phyloP scores from a whole-genome alignment of 2,888 invertebrate genomes.

The Rhopalosiphum nymphaeae region DNA sequence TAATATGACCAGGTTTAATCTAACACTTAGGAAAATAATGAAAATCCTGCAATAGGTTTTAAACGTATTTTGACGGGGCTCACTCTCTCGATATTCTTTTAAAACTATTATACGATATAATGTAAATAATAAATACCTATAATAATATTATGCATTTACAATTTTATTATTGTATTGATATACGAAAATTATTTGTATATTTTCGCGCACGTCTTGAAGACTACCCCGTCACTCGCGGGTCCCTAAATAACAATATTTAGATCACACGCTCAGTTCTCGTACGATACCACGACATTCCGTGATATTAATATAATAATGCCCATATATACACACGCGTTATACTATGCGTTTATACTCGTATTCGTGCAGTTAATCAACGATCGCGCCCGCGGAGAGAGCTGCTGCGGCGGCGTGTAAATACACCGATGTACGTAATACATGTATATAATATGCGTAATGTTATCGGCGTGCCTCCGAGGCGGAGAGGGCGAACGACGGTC shows the following conservation, averaged over 20 bases:
- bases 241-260: neutral
- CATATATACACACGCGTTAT: neutral
- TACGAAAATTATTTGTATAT: neutral
- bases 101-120: no score
- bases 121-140: neutral
- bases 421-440: neutral
- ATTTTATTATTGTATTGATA: neutral
- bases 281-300: neutral
- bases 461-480: neutral
- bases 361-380: constrained; percentile 38
- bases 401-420: neutral
- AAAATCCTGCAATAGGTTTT: neutral
- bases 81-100: no score
- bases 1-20: neutral
- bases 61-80: neutral
- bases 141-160: neutral
- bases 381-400: neutral
- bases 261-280: neutral
- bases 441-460: neutral
- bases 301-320: neutral
- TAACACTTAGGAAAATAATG: neutral
- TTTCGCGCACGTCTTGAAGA: neutral
- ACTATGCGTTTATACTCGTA: neutral
- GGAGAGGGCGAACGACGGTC: neutral
- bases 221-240: neutral